Conservation (phyloP, 2,113 vertebrate species). For the Pseudopodoces humilis region DNA sequence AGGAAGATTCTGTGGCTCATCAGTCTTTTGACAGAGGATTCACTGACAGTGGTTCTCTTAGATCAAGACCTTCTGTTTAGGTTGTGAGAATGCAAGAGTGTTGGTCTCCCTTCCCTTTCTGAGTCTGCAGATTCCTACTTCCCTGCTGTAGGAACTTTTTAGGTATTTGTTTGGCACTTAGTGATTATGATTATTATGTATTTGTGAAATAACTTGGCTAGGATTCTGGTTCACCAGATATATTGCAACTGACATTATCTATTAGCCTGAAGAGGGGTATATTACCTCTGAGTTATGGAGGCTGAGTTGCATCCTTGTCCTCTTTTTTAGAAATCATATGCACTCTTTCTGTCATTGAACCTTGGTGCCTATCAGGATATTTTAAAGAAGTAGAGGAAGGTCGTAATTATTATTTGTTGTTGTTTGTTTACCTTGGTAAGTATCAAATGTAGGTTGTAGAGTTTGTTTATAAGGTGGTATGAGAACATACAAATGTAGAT, state of each 20-base stretch:
- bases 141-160: neutral
- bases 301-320: neutral
- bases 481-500: neutral
- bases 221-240: neutral
- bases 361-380: neutral
- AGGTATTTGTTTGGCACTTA: neutral
- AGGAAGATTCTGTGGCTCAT: neutral
- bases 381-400: neutral
- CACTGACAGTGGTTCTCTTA: neutral
- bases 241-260: neutral
- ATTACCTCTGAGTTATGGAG: neutral
- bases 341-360: neutral
- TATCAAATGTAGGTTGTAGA: neutral
- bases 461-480: neutral
- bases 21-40: neutral
- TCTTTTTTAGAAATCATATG: neutral
- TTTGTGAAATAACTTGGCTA: neutral
- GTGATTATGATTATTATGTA: neutral
- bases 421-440: neutral
- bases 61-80: neutral
- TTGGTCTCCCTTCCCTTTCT: neutral
- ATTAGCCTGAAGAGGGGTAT: neutral
- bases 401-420: neutral
- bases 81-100: neutral
- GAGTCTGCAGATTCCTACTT: neutral